Conservation (phyloP, 1,140 invertebrate species). For the Pissodes strobi region DNA sequence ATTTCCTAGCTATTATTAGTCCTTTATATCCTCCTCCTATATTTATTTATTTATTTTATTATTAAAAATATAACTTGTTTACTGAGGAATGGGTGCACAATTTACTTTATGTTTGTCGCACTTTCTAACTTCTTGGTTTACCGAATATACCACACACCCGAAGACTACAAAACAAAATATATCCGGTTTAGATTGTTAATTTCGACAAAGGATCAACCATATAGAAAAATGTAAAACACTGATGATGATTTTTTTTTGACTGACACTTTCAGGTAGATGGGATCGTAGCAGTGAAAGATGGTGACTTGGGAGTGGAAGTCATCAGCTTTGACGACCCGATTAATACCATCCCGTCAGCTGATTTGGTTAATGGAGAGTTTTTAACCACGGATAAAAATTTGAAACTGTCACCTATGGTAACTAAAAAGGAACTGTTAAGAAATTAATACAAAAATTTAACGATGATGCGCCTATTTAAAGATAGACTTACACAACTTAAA, state of each 20-base stretch:
- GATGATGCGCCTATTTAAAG: too few species aligned
- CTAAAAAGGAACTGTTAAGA: not conserved
- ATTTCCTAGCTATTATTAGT: slow-evolving; percentile 3
- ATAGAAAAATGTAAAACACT: not conserved
- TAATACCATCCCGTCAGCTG: slow-evolving; percentile 46
- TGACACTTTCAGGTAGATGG: slow-evolving; percentile 40
- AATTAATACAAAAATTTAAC: too few species aligned
- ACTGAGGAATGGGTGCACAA: slow-evolving; percentile 2
- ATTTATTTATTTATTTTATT: too few species aligned
- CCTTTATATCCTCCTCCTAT: too few species aligned
- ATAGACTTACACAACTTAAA: too few species aligned
- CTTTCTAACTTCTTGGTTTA: not conserved
- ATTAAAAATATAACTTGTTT: too few species aligned
- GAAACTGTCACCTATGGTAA: slow-evolving; percentile 40
- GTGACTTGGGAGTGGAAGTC: slow-evolving; percentile 47
- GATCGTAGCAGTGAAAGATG: slow-evolving; percentile 33
- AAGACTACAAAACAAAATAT: not conserved
- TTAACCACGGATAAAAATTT: slow-evolving; percentile 30
- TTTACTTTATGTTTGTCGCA: not conserved
- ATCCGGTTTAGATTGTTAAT: slow-evolving; percentile 32
- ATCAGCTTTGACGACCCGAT: slow-evolving; percentile 51
- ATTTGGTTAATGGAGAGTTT: slow-evolving; percentile 49
- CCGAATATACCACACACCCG: slow-evolving; percentile 2
- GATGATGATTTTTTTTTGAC: slow-evolving; percentile 25
- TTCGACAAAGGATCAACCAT: slow-evolving; percentile 20